Conservation (phyloP, 2,113 vertebrate species). For the Pseudorectes ferrugineus region DNA sequence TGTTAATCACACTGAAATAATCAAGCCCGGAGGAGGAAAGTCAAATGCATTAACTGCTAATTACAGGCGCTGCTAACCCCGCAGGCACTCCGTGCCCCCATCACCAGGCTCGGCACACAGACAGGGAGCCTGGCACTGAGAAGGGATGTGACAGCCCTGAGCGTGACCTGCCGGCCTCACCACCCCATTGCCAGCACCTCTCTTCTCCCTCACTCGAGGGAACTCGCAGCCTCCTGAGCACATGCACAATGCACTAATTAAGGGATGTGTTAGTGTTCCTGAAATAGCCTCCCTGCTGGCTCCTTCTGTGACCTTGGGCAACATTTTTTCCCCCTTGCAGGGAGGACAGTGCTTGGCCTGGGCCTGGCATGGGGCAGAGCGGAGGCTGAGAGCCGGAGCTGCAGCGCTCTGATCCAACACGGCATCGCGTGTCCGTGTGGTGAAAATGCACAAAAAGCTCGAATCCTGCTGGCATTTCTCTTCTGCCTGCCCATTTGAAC, state of each 20-base stretch:
- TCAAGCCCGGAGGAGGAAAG: not conserved
- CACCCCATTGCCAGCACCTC: no score
- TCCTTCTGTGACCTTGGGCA: not conserved
- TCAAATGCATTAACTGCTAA: constrained; percentile 9
- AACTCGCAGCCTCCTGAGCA: rapidly evolving
- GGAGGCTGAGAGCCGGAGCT: not conserved
- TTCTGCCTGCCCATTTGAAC: not conserved
- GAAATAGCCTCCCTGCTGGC: not conserved
- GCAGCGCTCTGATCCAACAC: not conserved
- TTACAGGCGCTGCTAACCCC: not conserved
- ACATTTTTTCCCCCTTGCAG: not conserved
- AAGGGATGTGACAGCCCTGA: not conserved
- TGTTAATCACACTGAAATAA: constrained; percentile 17
- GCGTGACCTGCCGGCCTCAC: rapidly evolving
- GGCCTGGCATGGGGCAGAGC: not conserved
- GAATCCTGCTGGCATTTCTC: not conserved
- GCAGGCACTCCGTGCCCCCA: not conserved
- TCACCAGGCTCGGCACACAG: not conserved
- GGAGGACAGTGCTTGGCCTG: not conserved
- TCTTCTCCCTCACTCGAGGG: not conserved
- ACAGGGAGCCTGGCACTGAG: not conserved
- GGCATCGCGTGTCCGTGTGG: rapidly evolving
- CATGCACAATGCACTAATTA: not conserved
- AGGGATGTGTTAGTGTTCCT: not conserved
- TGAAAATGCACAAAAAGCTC: not conserved